Base-by-base conservation (phyloP, 2,797 vertebrate genomes). In the Phoxinus dragarum region DNA sequence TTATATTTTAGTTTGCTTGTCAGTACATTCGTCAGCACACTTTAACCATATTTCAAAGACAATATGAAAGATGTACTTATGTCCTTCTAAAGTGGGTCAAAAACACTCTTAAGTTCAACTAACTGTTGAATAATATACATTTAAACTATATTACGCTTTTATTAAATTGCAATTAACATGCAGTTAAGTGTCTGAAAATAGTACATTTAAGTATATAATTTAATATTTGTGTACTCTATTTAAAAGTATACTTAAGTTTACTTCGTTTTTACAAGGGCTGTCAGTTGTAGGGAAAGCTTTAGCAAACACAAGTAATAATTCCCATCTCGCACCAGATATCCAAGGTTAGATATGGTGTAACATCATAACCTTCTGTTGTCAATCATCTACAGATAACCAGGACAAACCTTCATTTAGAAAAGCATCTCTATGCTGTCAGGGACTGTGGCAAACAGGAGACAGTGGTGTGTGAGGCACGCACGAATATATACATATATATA, bases 371-470 rank as follows among this genome's bases (percentile, higher is more conserved):
- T 31, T 19, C 6, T 16, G 9, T 44, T 12, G 21, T 56, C 14
- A 27, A 10, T 81, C 36, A 59, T 23, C 40, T 40, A 40, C 21
- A 81, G 67, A 71, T 56, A 81, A 81, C 21, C 31, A 17, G 38
- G 40, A 23, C 7, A 27, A 19, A 72, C 47, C 16, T 42, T 68
- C 21, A 19, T 71, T n/a, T 40, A 61, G 23, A 80, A 72, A 66
- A 12, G 34, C 11, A 34, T 56, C 61, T 64, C 21, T 68, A 36
- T 56, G 54, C 80, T 84, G 68, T 64, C 2, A 17, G 40, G 69
- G 73, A 88, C 88, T 82, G 84, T 42, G 77, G 67, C 71, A 44
- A 71, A 82, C 84, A 83, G 73, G 79, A 87, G 83, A 38, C 81
- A 38, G 49, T 59, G 81, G 44, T 59, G 74, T 67, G 23, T 77